Evolutionary conservation across 2,113 vertebrate genomes (phyloP), one percentile per base, ranked within the genome.

Genomic region (Atractosteus spatula): DNA sequence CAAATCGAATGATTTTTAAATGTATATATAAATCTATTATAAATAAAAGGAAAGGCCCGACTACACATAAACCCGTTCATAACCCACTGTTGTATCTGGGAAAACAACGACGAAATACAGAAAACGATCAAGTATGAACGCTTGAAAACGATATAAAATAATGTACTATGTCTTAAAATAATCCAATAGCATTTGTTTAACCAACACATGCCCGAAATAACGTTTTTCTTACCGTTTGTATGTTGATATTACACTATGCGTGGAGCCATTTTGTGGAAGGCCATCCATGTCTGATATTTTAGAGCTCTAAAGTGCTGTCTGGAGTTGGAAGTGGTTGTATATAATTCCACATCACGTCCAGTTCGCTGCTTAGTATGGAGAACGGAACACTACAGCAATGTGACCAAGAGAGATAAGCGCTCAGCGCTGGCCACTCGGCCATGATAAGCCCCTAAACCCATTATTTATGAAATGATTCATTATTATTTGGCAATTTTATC

Each of bases 381-480:
- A 95, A 91, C 93, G 92, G 94, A 94, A 94, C 93, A 89, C 92
- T 87, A 88, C 88, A 93, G 92, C 93, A 95, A 96, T 94, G 94
- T 96, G 94, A 91, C 92, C 92, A 86, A 89, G 87, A 79, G 91
- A 95, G 94, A 96, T 95, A 96, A 96, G 91, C 84, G 85, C 84
- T 81, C 91, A 87, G 92, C 92, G 88, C 85, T 91, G 93, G 92
- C 93, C 94, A 93, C 92, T 92, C 93, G 92, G 92, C 91, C 91
- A 91, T 89, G 94, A 96, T 95, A 95, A 96, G 94, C 90, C 82
- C 87, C 92, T 93, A 94, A 94, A 91, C 91, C 93, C 93, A 94
- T 95, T 95, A 95, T 93, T 95, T 94, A 95, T 94, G 92, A 94
- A 95, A 96, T 94, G 92, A 95, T 94, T 95, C 94, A 96, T 94